phyloP scores from a whole-genome alignment of 2,113 vertebrate species.

The Odocoileus virginianus region DNA sequence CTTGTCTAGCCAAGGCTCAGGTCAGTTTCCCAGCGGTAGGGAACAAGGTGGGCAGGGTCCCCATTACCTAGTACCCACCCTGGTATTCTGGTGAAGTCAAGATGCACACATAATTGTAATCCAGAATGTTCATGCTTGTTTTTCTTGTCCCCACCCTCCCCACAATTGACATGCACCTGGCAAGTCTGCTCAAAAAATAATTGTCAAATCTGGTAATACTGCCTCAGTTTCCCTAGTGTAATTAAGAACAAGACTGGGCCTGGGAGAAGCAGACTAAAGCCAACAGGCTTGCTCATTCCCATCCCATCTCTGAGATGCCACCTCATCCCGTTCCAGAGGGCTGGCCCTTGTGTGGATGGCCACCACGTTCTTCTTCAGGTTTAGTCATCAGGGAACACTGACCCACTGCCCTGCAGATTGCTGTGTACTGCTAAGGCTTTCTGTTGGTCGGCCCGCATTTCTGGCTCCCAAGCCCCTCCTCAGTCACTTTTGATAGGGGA shows the following conservation, averaged over 20 bases:
- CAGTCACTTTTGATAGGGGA: not conserved
- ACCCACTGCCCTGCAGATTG: not conserved
- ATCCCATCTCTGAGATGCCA: not conserved
- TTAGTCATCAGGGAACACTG: not conserved
- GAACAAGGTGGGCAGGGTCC: not conserved
- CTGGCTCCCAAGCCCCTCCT: not conserved
- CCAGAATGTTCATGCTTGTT: not conserved
- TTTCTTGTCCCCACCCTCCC: not conserved
- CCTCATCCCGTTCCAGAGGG: not conserved
- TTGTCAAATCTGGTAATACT: not conserved
- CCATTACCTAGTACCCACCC: not conserved
- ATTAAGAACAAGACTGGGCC: not conserved
- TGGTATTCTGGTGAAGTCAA: not conserved
- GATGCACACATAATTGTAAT: not conserved
- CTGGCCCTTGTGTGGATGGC: not conserved
- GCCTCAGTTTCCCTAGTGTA: not conserved
- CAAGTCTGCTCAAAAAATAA: not conserved
- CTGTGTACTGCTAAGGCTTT: not conserved
- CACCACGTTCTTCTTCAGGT: not conserved
- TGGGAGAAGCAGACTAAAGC: not conserved
- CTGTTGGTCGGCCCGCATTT: not conserved
- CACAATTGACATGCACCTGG: not conserved
- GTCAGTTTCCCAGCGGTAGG: not conserved
- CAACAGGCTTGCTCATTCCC: not conserved
- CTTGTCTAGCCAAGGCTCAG: not conserved